These are phyloP conservation scores for Podilymbus podiceps DNA, from an alignment of 2,113 vertebrate genomes.

Conservation along the genomic window DNA sequence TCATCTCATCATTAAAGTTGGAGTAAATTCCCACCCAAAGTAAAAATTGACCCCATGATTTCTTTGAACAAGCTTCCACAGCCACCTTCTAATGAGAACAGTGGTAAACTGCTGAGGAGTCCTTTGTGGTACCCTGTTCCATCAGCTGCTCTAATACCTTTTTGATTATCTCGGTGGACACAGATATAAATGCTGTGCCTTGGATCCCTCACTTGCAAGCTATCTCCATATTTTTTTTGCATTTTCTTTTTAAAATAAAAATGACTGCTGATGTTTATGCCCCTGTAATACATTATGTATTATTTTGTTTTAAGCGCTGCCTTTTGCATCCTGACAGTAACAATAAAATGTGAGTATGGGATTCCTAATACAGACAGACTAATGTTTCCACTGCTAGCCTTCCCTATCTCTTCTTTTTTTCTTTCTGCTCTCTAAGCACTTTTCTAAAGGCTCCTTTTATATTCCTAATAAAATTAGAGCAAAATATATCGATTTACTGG, in stretches of 20 bases:
- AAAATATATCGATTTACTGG: constrained; percentile 88
- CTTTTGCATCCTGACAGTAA: constrained; percentile 99
- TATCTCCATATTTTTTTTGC: constrained; percentile 69
- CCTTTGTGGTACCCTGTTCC: constrained; percentile 49
- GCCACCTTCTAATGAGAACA: not conserved
- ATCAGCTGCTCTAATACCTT: constrained; percentile 70
- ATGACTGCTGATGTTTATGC: constrained; percentile 91
- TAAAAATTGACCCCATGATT: not conserved
- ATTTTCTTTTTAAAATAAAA: constrained; percentile 95
- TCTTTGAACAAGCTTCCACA: not conserved
- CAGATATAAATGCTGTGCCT: constrained; percentile 40
- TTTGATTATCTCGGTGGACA: constrained; percentile 66
- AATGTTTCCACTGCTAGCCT: constrained; percentile 87
- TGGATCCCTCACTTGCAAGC: constrained; percentile 28
- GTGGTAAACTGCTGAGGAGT: constrained; percentile 59
- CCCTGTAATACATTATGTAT: constrained; percentile 96
- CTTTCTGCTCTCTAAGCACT: constrained; percentile 96
- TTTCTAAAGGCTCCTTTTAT: constrained; percentile 93
- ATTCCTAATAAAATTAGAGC: constrained; percentile 95
- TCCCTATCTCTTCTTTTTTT: constrained; percentile 68
- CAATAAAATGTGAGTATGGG: constrained; percentile 99
- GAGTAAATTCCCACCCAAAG: not conserved
- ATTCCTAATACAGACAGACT: constrained; percentile 99
- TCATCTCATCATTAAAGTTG: not conserved
- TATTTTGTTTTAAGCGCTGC: constrained; percentile 98